phyloP scores from a whole-genome alignment of 53 echinoderm and acorn worm species.

The Paelopatides confundens region DNA sequence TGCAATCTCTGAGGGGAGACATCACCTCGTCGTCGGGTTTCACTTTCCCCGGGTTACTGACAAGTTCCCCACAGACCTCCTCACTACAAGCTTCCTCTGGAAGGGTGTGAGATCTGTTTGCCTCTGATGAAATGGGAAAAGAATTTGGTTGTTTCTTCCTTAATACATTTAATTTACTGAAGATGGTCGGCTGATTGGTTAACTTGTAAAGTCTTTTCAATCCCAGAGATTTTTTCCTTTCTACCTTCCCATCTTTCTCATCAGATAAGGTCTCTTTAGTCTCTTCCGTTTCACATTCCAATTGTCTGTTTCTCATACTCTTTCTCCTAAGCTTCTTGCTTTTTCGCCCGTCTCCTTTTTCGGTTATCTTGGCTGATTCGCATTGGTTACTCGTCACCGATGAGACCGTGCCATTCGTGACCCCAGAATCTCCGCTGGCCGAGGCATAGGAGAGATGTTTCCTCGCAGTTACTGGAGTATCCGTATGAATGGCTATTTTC shows the following conservation, averaged over 20 bases:
- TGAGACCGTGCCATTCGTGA: not conserved
- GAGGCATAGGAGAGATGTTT: not conserved
- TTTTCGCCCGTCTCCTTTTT: not conserved
- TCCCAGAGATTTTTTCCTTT: conserved; percentile 85
- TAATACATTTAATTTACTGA: conserved; percentile 58
- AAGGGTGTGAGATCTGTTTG: not conserved
- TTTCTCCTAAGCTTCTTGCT: not conserved
- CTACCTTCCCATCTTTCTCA: conserved; percentile 4
- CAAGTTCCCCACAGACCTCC: too few relatives aligned
- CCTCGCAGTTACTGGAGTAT: conserved; percentile 11
- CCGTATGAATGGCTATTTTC: not conserved
- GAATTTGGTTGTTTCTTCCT: conserved; percentile 59
- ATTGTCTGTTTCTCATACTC: conserved; percentile 26
- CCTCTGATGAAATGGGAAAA: not conserved
- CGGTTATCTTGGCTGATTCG: not conserved
- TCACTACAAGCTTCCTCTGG: not conserved
- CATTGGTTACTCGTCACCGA: not conserved
- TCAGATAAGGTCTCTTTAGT: not conserved
- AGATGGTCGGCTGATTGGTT: conserved; percentile 68
- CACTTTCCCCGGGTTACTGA: not conserved
- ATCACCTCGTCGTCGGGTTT: not conserved
- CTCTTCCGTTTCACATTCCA: not conserved
- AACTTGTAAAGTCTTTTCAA: conserved; percentile 69
- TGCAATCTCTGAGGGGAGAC: not conserved
- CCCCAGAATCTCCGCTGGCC: not conserved